phyloP scores from a whole-genome alignment of 2,888 invertebrate genomes.

The Neoscelio sp. region DNA sequence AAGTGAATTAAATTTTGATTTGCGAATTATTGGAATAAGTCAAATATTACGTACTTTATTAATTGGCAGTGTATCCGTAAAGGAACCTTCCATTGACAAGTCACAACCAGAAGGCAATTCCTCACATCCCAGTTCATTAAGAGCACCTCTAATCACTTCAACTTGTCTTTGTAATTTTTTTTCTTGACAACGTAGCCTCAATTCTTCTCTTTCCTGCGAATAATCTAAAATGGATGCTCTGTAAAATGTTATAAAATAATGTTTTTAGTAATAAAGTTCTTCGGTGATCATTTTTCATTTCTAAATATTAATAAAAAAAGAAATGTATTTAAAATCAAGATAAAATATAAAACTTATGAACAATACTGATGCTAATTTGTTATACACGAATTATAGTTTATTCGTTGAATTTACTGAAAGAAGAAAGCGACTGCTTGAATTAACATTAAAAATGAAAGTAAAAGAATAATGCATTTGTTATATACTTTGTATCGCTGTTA shows the following conservation, averaged over 20 bases:
- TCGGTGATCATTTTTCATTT: no score
- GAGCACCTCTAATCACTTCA: constrained; percentile 92
- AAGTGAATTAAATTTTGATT: constrained; percentile 55
- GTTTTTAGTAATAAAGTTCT: no score
- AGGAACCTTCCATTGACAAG: constrained; percentile 83
- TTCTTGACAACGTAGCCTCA: constrained; percentile 92
- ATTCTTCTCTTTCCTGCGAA: constrained; percentile 86
- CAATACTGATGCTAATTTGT: no score
- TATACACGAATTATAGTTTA: no score
- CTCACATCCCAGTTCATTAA: constrained; percentile 94
- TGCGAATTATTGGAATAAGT: constrained; percentile 43
- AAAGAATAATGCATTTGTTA: constrained; percentile 11
- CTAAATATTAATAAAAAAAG: constrained; percentile 15
- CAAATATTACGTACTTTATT: constrained; percentile 79
- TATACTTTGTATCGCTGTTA: constrained; percentile 76
- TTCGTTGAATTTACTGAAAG: no score
- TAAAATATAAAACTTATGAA: background rate
- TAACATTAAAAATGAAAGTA: no score
- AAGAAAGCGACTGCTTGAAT: no score
- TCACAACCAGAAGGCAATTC: constrained; percentile 94
- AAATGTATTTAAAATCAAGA: constrained; percentile 1
- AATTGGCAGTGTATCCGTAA: constrained; percentile 77
- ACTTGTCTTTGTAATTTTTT: constrained; percentile 92
- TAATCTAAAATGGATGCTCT: constrained; percentile 78
- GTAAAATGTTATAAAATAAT: constrained; percentile 35